Percentiles rank a stretch among this genome's conserved stretches.
These are phyloP conservation scores for Tricholauxania praeusta DNA, from an alignment of 2,888 invertebrate genomes.

Conservation along the genomic window DNA sequence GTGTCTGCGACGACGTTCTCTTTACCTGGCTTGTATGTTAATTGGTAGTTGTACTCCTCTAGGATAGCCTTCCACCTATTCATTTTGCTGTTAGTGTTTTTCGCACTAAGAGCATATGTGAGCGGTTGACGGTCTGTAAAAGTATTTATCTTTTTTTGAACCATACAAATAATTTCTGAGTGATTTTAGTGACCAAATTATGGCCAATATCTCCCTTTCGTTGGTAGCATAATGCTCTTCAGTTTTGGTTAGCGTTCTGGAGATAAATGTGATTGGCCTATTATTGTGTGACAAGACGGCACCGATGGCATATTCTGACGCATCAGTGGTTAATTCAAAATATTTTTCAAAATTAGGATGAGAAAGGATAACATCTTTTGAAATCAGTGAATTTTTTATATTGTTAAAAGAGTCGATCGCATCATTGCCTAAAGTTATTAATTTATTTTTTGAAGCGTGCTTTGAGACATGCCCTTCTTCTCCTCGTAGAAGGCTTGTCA, in stretches of 20 bases:
- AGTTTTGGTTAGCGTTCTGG: conserved; percentile 3
- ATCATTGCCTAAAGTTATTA: neutral
- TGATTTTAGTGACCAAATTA: neutral
- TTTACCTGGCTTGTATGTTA: too few species aligned
- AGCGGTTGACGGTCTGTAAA: too few species aligned
- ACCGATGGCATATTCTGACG: conserved; percentile 16
- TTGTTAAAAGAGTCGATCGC: neutral
- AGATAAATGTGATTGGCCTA: conserved; percentile 17
- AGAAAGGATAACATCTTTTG: neutral
- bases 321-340: conserved; percentile 13
- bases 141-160: neutral
- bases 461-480: conserved; percentile 9
- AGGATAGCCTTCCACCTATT: conserved; percentile 14
- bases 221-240: neutral
- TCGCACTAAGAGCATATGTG: neutral
- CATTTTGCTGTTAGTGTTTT: conserved; percentile 13
- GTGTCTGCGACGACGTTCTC: too few species aligned
- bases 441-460: conserved; percentile 2
- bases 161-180: conserved; percentile 13
- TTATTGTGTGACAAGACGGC: conserved; percentile 10
- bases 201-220: too few species aligned
- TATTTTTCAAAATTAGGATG: conserved; percentile 6
- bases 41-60: too few species aligned
- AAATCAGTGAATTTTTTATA: neutral
- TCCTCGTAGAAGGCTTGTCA: conserved; percentile 17